Base-by-base conservation (phyloP, 1,140 invertebrate genomes). In the Hestina assimilis region DNA sequence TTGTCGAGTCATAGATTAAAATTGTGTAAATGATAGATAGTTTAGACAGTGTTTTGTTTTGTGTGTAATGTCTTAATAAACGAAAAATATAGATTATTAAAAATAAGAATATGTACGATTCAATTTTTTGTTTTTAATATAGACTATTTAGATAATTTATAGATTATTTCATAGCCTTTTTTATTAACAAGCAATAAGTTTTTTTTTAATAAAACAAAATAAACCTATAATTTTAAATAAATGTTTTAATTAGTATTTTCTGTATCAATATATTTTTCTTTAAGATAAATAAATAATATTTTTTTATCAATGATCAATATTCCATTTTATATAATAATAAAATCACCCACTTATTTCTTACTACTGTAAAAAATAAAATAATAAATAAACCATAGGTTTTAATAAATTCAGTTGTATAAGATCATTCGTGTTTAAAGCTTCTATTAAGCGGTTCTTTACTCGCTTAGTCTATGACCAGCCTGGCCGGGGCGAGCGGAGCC, bases 1-100 rank as follows among this genome's bases (percentile, higher is more conserved):
- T 85, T 84, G 82, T 84, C 78, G 79, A 79, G 72, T 55, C 84
- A 85, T 79, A 87, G 84, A 87, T 67, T 76, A 84, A 51, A 57
- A 67, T 51, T 56, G 65, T 69, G 79, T 59, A 83, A 74, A 38
- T 64, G 48, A 58, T 53, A 62, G 60, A 63, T 45, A n/a, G 23
- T 8, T 28, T 28, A 28, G 20, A 31, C 11, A 11, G n/a, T 31
- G 4, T 31, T 11, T 31, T 31, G 5, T 31, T 1, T 12, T 31
- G 11, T 11, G 11, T 3, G 12, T 31, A 31, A 11, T 31, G 4
- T 11, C 11, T 31, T 11, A 12, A 28, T 12, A 12, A 14, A 31
- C 4, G 3, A 31, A 4, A 31, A 8, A 26, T 26, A 9, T 26
- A 26, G 21, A 26, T 26, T 26, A 26, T 26, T n/a, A n/a, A n/a